phyloP scores from a whole-genome alignment of 2,888 invertebrate genomes.

The Diogma glabrata region DNA sequence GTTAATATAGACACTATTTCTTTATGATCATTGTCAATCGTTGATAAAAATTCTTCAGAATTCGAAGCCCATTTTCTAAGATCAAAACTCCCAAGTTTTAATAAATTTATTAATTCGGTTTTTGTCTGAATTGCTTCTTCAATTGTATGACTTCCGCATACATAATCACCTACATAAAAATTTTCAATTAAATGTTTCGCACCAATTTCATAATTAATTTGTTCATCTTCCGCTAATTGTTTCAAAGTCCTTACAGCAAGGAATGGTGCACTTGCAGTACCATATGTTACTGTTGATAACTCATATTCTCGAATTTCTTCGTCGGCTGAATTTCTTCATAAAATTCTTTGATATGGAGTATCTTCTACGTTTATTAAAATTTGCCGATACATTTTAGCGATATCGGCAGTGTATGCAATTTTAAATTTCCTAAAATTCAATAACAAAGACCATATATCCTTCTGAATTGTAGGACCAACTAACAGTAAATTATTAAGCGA shows the following conservation, averaged over 20 bases:
- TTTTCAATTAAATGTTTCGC: not conserved
- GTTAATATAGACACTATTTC: not conserved
- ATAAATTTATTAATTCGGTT: constrained; percentile 2
- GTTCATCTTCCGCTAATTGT: constrained; percentile 12
- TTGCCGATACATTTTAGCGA: too few relatives aligned
- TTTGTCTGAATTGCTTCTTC: constrained; percentile 11
- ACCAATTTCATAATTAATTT: constrained; percentile 12
- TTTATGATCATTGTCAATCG: not conserved
- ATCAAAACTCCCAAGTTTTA: not conserved
- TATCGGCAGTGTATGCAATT: too few relatives aligned
- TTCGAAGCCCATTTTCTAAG: constrained; percentile 9
- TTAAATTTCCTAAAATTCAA: too few relatives aligned
- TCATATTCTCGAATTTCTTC: too few relatives aligned
- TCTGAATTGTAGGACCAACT: too few relatives aligned
- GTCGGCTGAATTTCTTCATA: constrained; percentile 10
- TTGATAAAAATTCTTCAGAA: not conserved
- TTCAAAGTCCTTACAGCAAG: constrained; percentile 14
- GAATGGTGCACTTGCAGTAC: constrained; percentile 15
- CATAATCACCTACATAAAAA: constrained; percentile 14
- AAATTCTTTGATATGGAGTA: constrained; percentile 12
- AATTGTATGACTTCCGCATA: constrained; percentile 6
- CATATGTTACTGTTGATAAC: constrained; percentile 16
- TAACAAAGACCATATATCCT: too few relatives aligned
- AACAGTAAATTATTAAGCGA: too few relatives aligned
- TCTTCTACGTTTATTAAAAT: too few relatives aligned